Evolutionary conservation across 1,140 invertebrate genomes (phyloP), one percentile per base, ranked within the genome.

Genomic region (Lethocerus indicus): DNA sequence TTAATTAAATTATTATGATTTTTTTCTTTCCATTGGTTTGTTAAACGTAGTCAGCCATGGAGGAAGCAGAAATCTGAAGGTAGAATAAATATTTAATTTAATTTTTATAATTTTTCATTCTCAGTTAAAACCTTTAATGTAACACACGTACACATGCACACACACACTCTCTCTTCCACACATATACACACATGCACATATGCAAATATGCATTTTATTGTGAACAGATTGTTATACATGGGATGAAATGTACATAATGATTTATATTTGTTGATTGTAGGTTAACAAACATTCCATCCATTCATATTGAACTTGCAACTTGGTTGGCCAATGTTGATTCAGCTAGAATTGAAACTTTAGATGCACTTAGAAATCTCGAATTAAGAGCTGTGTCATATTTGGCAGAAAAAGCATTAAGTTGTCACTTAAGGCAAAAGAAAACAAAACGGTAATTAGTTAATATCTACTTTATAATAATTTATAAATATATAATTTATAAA

Each of bases 391-490:
- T 61, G 9, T 50, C 58, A 37, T 54, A 64, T 9, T 63, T 81
- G 20, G 67, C 82, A 16, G 61, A 69, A 41, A 53, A 57, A 46
- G 76, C 79, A 2, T 71, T 76, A 21, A 64, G 71, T 43, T 85
- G 83, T 57, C 83, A 84, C 63, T 67, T 86, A 32, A 61, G 75
- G 40, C 70, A 65, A 9, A 59, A 44, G 20, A 37, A 58, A 24
- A 58, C 59, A 37, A 61, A 53, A 36, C 52, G 54, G 48, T 32
- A 46, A 56, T 20, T 20, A 40, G 50, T 20, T 9, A 32, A 32
- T 32, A 32, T 32, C 29, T 32, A 9, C 29, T n/a, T 9, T 32
- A 32, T 32, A 32, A n/a, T 32, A 32, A 32, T 32, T 32, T 9
- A 9, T 32, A 9, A 32, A 32, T 32, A 32, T 32, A n/a, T n/a